phyloP scores from a whole-genome alignment of 2,888 invertebrate genomes.

The Ethmia dodecea region DNA sequence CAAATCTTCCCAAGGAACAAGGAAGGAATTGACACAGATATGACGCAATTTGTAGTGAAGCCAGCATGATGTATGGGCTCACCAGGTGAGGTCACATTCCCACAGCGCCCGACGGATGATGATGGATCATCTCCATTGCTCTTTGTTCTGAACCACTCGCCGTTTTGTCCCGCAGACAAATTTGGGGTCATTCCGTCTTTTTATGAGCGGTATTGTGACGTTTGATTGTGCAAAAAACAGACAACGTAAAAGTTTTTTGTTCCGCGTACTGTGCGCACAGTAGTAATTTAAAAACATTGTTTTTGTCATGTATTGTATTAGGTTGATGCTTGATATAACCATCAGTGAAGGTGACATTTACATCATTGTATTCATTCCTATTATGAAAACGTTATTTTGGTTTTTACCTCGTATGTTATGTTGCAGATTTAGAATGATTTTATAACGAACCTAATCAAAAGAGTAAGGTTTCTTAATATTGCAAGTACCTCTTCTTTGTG shows the following conservation, averaged over 20 bases:
- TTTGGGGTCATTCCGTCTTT: conserved; percentile 59
- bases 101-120: conserved; percentile 58
- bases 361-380: too few relatives aligned
- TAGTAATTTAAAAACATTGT: too few relatives aligned
- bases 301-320: too few relatives aligned
- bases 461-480: too few relatives aligned
- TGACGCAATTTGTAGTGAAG: conserved; percentile 42
- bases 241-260: neutral
- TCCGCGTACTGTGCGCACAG: too few relatives aligned
- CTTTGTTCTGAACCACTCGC: conserved; percentile 53
- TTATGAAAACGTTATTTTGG: too few relatives aligned
- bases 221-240: conserved; percentile 26
- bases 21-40: conserved; percentile 22
- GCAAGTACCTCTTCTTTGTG: too few relatives aligned
- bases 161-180: conserved; percentile 63
- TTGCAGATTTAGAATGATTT: too few relatives aligned
- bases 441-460: too few relatives aligned
- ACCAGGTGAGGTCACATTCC: conserved; percentile 66
- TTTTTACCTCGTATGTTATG: too few relatives aligned
- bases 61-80: conserved; percentile 55
- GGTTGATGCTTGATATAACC: too few relatives aligned
- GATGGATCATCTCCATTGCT: conserved; percentile 62
- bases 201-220: conserved; percentile 20
- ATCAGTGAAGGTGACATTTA: too few relatives aligned
- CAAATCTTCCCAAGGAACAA: conserved; percentile 24